These are phyloP conservation scores for Serranus cabrilla DNA, from an alignment of 2,797 vertebrate species.

Conservation along the genomic window DNA sequence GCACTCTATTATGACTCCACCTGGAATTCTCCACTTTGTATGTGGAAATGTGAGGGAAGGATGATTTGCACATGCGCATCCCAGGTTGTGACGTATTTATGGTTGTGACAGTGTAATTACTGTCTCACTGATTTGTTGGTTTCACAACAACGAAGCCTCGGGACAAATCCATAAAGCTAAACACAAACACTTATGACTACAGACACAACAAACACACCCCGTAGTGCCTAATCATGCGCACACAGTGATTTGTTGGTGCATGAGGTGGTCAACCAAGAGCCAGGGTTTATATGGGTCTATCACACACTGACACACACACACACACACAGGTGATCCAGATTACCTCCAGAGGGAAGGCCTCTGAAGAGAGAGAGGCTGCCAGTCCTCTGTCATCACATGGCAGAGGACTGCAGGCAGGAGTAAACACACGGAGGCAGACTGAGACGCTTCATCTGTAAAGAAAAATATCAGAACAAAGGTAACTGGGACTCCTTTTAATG, in stretches of 20 bases:
- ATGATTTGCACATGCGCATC: conserved; percentile 37
- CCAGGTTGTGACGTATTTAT: neutral
- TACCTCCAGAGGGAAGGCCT: conserved; percentile 35
- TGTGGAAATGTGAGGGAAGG: conserved; percentile 25
- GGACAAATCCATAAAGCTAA: conserved; percentile 9
- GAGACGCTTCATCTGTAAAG: conserved; percentile 19
- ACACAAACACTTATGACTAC: conserved; percentile 14
- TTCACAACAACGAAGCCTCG: conserved; percentile 26
- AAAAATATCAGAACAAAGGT: conserved; percentile 20
- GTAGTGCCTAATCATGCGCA: neutral
- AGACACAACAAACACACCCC: conserved; percentile 13
- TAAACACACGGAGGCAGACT: conserved; percentile 18
- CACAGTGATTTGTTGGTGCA: conserved; percentile 25
- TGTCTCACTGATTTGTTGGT: conserved; percentile 12
- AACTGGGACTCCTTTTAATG: conserved; percentile 1
- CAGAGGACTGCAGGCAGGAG: conserved; percentile 21
- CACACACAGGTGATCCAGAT: conserved; percentile 30
- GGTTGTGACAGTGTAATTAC: conserved; percentile 33
- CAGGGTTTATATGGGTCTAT: conserved; percentile 35
- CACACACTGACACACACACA: conserved; percentile 23
- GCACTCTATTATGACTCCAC: conserved; percentile 30
- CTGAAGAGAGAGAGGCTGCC: conserved; percentile 32
- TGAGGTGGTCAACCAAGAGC: conserved; percentile 38
- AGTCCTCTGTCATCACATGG: conserved; percentile 61
- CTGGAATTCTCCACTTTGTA: conserved; percentile 42